Percentiles rank a stretch among this genome's conserved stretches.
These are phyloP conservation scores for Mirounga angustirostris DNA, from an alignment of 2,113 vertebrate genomes.

Conservation along the genomic window DNA sequence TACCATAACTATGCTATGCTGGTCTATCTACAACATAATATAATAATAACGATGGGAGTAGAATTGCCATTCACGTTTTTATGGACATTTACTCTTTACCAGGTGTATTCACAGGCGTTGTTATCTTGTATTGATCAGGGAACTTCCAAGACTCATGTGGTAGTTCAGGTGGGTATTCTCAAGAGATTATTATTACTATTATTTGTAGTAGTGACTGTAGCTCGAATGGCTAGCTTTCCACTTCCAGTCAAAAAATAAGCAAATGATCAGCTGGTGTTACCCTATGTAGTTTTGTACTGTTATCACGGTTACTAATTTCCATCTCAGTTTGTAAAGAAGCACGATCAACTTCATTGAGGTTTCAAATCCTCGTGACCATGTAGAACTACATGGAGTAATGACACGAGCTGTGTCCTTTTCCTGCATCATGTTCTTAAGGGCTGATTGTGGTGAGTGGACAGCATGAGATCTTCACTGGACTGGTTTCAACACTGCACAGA, in stretches of 20 bases:
- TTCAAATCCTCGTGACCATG: neutral
- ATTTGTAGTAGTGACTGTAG: neutral
- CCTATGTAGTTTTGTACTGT: neutral
- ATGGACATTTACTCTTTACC: neutral
- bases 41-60: too few relatives aligned
- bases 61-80: neutral
- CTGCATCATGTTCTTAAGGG: rapidly evolving
- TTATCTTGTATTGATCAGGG: neutral
- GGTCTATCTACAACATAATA: neutral
- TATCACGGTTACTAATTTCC: neutral
- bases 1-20: neutral
- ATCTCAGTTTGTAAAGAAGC: neutral
- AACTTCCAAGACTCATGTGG: too few relatives aligned
- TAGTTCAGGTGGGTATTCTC: too few relatives aligned
- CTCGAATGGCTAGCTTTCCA: neutral
- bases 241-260: neutral
- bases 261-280: neutral
- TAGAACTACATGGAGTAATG: rapidly evolving
- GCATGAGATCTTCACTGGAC: rapidly evolving
- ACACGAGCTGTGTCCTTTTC: neutral
- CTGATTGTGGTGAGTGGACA: rapidly evolving
- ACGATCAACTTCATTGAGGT: neutral
- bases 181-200: neutral
- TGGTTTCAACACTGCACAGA: rapidly evolving
- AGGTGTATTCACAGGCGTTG: neutral